Percentiles rank a stretch among this genome's conserved stretches.
phyloP scores from a whole-genome alignment of 2,888 invertebrate genomes.

The Alitta virens region DNA sequence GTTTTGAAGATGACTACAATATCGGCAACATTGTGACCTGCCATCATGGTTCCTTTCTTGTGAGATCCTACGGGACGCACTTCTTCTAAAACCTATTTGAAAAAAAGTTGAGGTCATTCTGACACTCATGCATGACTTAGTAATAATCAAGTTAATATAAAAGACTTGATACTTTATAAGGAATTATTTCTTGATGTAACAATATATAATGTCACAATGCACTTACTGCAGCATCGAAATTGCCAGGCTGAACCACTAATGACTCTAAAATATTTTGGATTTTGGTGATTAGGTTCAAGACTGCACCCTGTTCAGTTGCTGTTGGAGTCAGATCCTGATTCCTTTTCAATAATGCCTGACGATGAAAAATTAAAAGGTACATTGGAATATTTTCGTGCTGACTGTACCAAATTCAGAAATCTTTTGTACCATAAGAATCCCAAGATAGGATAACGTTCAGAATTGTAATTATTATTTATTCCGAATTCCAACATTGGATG shows the following conservation, averaged over 20 bases:
- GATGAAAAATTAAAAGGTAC: neutral
- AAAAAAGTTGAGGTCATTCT: too few species aligned
- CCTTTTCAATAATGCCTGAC: slow-evolving; percentile 83
- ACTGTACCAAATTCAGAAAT: neutral
- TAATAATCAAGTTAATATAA: too few species aligned
- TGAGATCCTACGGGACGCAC: slow-evolving; percentile 96
- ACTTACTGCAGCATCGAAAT: slow-evolving; percentile 66
- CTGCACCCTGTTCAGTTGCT: slow-evolving; percentile 85
- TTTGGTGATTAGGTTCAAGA: slow-evolving; percentile 89
- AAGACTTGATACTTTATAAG: neutral
- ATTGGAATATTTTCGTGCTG: neutral
- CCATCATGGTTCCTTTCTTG: slow-evolving; percentile 96
- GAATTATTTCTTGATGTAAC: neutral
- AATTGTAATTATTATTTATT: too few species aligned
- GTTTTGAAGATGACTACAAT: slow-evolving; percentile 96
- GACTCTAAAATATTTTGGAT: slow-evolving; percentile 93
- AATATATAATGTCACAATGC: too few species aligned
- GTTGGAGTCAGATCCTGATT: slow-evolving; percentile 90
- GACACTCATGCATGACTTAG: too few species aligned
- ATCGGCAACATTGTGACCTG: slow-evolving; percentile 92
- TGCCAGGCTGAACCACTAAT: slow-evolving; percentile 88
- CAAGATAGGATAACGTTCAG: too few species aligned
- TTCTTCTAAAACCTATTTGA: slow-evolving; percentile 69
- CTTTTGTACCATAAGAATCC: too few species aligned
- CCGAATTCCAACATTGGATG: neutral